Evolutionary conservation across 2,888 invertebrate species (phyloP), one percentile per base, ranked within the genome.

Genomic region (Phortica magna): DNA sequence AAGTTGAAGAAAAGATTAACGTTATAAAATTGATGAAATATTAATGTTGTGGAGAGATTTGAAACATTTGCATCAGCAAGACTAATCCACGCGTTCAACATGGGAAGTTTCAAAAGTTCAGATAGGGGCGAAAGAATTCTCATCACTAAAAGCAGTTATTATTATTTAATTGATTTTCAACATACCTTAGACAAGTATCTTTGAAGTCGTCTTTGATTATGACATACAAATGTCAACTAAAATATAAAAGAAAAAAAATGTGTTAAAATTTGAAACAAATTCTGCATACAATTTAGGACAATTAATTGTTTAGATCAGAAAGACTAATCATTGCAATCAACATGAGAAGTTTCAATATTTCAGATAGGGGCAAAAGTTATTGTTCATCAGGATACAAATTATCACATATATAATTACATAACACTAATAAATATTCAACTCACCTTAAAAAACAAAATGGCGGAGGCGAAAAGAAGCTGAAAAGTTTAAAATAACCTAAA

Each of bases 321-420:
- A 89, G 89, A 89, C 89, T 85, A 89, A 89, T 89, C 83, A 78
- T 82, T 85, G 86, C 84, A 84, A 82, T 89, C 87, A 89, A 83
- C 88, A 88, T 73, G 80, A 78, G 82, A 87, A 85, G 88, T 87
- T 88, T 84, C 82, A 77, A 82, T 76, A 75, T 78, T 86, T 88
- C 87, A 88, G 87, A 41, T 88, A 88, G 90, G 88, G 87, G 89
- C 88, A 89, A 87, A 84, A 87, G 81, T 80, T 80, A 79, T 64
- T 73, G 75, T 73, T 87, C 83, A 84, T 84, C 82, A 84, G 31
- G 31, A n/a, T 31, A 31, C 5, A 4, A 4, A 31, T 0, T 31
- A 31, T 31, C 31, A 55, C 0, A 73, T 76, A 43, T 14, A 68
- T 68, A 68, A 68, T 19, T 55, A 53, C 53, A 53, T 14, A 53